Evolutionary conservation across 2,797 vertebrate species (phyloP).

Genomic region (Spondyliosoma cantharus): DNA sequence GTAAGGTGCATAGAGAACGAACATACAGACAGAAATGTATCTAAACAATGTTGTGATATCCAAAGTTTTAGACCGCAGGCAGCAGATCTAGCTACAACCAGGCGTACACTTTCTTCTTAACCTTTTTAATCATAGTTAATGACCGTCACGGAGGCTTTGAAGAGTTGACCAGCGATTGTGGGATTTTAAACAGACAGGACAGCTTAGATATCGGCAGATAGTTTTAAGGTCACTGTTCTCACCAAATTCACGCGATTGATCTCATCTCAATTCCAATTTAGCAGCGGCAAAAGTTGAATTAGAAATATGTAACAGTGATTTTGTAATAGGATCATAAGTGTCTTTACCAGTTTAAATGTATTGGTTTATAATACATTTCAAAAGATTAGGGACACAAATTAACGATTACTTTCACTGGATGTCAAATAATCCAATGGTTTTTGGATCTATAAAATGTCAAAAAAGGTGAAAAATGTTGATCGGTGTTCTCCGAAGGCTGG

Average conservation of each 20-base stretch:
- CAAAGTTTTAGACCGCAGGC: not conserved
- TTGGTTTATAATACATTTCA: conserved; percentile 15
- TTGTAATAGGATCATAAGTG: not conserved
- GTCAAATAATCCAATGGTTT: too few species aligned
- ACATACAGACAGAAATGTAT: not conserved
- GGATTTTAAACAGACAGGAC: conserved; percentile 12
- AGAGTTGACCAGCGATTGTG: conserved; percentile 17
- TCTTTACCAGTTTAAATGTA: not conserved
- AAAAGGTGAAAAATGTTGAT: too few species aligned
- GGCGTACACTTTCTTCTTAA: not conserved
- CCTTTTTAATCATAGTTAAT: not conserved
- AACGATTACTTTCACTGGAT: too few species aligned
- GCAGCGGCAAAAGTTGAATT: not conserved
- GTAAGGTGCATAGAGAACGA: not conserved
- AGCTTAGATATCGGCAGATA: not conserved
- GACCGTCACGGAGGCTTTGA: not conserved
- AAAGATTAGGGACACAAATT: too few species aligned
- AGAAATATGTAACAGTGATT: not conserved
- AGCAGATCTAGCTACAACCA: not conserved
- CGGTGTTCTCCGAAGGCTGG: too few species aligned
- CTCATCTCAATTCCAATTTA: conserved; percentile 20
- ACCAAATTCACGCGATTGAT: not conserved
- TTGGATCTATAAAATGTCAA: too few species aligned
- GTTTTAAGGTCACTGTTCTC: conserved; percentile 3
- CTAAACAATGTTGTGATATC: not conserved